phyloP scores from a whole-genome alignment of 2,113 vertebrate species.

The Syrrhaptes paradoxus region DNA sequence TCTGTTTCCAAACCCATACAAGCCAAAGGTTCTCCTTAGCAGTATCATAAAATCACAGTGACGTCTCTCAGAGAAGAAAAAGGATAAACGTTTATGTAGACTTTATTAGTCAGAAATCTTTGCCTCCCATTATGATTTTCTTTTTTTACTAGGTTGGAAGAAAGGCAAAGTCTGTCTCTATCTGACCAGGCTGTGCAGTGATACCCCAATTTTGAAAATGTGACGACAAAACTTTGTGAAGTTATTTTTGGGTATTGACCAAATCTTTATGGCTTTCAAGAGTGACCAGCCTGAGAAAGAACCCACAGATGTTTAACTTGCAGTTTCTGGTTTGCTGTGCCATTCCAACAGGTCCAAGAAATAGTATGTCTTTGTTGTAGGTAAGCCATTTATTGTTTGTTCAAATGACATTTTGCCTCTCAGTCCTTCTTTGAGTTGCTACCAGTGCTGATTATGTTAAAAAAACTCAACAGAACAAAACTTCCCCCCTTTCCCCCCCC shows the following conservation, averaged over 20 bases:
- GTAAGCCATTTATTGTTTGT: background rate
- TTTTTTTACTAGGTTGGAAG: background rate
- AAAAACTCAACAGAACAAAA: background rate
- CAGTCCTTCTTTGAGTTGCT: background rate
- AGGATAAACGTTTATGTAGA: background rate
- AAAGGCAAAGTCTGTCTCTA: background rate
- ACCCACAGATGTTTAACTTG: background rate
- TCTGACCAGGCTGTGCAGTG: background rate
- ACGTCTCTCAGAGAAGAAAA: background rate
- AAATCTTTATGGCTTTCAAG: background rate
- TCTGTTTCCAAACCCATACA: conserved; percentile 36
- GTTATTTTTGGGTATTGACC: background rate
- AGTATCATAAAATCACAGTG: conserved; percentile 50
- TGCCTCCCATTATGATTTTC: background rate
- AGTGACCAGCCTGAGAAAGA: background rate
- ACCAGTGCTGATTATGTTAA: background rate
- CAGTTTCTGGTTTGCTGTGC: background rate
- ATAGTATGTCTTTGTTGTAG: background rate
- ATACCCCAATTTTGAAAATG: background rate
- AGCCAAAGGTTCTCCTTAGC: conserved; percentile 40
- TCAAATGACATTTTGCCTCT: background rate
- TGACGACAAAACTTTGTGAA: background rate
- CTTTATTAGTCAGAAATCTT: background rate
- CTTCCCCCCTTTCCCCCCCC: background rate
- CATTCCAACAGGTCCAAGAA: background rate